Conservation (phyloP, 2,113 vertebrate species). For the Collichthys lucidus region DNA sequence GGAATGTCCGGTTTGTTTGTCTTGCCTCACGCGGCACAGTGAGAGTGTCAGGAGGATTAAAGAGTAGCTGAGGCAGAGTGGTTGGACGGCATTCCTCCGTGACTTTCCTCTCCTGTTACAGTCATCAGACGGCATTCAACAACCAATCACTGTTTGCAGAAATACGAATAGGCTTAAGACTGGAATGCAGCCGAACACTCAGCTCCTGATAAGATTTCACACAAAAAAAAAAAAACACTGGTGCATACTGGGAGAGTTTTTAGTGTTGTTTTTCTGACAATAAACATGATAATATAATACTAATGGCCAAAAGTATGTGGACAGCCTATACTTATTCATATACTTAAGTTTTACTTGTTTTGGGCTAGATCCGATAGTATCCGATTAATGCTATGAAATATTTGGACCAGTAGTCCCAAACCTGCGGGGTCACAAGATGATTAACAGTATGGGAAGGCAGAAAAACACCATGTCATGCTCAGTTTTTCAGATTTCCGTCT, state of each 20-base stretch:
- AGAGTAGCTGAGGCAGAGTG: conserved; percentile 57
- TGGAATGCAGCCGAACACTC: conserved; percentile 53
- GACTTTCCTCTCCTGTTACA: conserved; percentile 61
- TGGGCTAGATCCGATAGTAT: background rate
- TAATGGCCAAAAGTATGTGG: background rate
- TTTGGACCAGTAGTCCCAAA: background rate
- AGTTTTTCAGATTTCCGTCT: no score
- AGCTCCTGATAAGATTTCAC: conserved; percentile 49
- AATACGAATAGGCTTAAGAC: conserved; percentile 44
- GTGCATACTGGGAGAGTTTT: background rate
- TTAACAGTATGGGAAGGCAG: no score
- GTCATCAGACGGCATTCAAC: conserved; percentile 32
- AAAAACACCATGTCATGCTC: no score
- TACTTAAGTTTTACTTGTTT: background rate
- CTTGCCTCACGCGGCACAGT: conserved; percentile 35
- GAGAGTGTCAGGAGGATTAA: conserved; percentile 69
- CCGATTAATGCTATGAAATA: background rate
- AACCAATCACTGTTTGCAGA: conserved; percentile 45
- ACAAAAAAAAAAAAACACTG: conserved; percentile 18
- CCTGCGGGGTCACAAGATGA: background rate
- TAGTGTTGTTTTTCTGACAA: background rate
- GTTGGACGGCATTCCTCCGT: conserved; percentile 66
- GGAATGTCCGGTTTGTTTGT: conserved; percentile 59
- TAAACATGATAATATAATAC: background rate
- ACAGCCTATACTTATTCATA: background rate